These are phyloP conservation scores for Deilephila porcellus DNA, from an alignment of 2,888 invertebrate species.

Conservation along the genomic window DNA sequence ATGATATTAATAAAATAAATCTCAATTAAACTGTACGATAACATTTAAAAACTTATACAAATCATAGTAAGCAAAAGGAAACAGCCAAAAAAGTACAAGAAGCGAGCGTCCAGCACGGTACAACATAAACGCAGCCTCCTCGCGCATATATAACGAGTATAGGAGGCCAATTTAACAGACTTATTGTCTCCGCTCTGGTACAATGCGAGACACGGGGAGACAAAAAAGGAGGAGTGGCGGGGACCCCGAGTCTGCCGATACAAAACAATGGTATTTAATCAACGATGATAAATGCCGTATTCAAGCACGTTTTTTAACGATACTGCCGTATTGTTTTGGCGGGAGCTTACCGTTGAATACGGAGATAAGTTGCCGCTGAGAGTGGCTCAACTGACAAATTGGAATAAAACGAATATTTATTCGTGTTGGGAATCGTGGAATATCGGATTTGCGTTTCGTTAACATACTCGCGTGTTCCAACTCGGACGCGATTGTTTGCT, in stretches of 20 bases:
- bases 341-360: slow-evolving; percentile 82
- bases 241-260: slow-evolving; percentile 79
- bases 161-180: slow-evolving; percentile 83
- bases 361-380: slow-evolving; percentile 82
- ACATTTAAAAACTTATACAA: not conserved
- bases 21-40: not conserved
- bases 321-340: slow-evolving; percentile 83
- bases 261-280: slow-evolving; percentile 85
- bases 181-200: slow-evolving; percentile 81
- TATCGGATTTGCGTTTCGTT: slow-evolving; percentile 55
- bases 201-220: slow-evolving; percentile 78
- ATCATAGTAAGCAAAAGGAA: slow-evolving; percentile 21
- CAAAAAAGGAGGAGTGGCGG: slow-evolving; percentile 74
- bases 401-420: slow-evolving; percentile 85
- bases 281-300: slow-evolving; percentile 85
- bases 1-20: too few relatives aligned
- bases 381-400: slow-evolving; percentile 85
- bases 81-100: slow-evolving; percentile 24
- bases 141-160: slow-evolving; percentile 71
- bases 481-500: slow-evolving; percentile 33
- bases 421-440: slow-evolving; percentile 68
- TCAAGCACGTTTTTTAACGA: slow-evolving; percentile 84
- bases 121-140: slow-evolving; percentile 68
- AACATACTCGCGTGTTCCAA: slow-evolving; percentile 61
- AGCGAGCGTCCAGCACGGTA: slow-evolving; percentile 61